Conservation (phyloP, 2,797 vertebrate species). For the Galagoides demidoff region DNA sequence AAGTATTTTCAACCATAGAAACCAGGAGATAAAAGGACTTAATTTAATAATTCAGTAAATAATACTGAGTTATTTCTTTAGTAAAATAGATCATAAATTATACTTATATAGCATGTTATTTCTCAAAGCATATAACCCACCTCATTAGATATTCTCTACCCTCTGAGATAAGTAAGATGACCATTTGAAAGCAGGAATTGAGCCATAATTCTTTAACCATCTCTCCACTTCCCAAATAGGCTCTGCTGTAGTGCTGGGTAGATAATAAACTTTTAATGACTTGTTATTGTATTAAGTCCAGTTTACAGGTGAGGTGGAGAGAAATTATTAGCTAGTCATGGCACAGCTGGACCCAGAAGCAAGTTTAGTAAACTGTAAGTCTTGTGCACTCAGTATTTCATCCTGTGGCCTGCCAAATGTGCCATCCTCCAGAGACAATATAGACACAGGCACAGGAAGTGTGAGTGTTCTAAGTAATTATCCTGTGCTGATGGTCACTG, state of each 20-base stretch:
- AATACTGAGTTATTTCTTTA: slow-evolving; percentile 14
- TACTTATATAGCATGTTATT: slow-evolving; percentile 17
- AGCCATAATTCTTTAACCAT: not conserved
- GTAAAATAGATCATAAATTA: slow-evolving; percentile 22
- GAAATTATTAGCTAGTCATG: not conserved
- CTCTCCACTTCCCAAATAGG: not conserved
- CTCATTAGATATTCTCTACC: not conserved
- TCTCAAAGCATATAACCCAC: slow-evolving; percentile 49
- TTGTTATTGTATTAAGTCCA: slow-evolving; percentile 27
- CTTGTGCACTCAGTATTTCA: not conserved
- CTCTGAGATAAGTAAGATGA: not conserved
- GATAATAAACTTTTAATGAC: not conserved
- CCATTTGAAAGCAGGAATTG: not conserved
- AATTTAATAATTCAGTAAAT: not conserved
- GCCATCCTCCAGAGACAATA: not conserved
- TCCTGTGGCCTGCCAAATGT: not conserved
- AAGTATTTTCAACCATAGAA: slow-evolving; percentile 19
- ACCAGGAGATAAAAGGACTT: not conserved
- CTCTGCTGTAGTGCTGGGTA: not conserved
- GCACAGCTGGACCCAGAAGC: not conserved
- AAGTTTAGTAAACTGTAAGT: slow-evolving; percentile 5
- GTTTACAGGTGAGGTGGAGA: slow-evolving; percentile 23
- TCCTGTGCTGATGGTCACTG: slow-evolving; percentile 37
- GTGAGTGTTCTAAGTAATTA: slow-evolving; percentile 55
- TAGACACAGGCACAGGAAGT: slow-evolving; percentile 26